Percentiles rank a stretch among this genome's conserved stretches.
Conservation (phyloP, 2,113 vertebrate genomes). For the Pelobates fuscus region DNA sequence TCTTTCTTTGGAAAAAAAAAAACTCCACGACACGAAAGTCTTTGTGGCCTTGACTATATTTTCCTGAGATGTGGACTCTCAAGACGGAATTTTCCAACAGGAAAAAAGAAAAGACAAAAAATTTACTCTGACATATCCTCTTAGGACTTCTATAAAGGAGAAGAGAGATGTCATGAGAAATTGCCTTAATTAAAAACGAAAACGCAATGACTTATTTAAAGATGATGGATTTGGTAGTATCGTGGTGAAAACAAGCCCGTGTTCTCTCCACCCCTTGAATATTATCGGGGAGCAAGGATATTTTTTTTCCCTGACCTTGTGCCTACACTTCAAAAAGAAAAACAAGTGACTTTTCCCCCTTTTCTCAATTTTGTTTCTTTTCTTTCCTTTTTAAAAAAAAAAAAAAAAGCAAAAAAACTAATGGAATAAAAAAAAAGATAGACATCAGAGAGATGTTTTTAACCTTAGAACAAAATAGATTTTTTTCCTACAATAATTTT, state of each 20-base stretch:
- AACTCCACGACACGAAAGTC: constrained; percentile 74
- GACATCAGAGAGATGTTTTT: constrained; percentile 72
- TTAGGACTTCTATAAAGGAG: constrained; percentile 34
- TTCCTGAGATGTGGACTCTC: constrained; percentile 38
- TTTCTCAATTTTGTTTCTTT: constrained; percentile 58
- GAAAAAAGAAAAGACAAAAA: constrained; percentile 44
- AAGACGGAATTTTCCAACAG: constrained; percentile 11
- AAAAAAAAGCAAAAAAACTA: constrained; percentile 66
- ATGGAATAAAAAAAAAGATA: constrained; percentile 65
- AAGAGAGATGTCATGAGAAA: constrained; percentile 59
- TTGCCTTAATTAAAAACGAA: constrained; percentile 72
- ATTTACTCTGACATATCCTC: constrained; percentile 53
- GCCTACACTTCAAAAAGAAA: constrained; percentile 66
- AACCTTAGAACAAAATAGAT: constrained; percentile 72
- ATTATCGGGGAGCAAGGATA: constrained; percentile 59
- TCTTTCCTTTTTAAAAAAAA: constrained; percentile 61
- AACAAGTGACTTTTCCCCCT: constrained; percentile 53
- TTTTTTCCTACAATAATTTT: constrained; percentile 60
- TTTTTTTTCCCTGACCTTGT: constrained; percentile 59
- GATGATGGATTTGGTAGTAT: constrained; percentile 53
- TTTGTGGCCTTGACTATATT: constrained; percentile 47
- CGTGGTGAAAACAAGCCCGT: not conserved
- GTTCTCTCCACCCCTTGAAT: constrained; percentile 6
- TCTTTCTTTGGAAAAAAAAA: constrained; percentile 74
- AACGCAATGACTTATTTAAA: constrained; percentile 60